Percentiles rank a stretch among this genome's conserved stretches.
phyloP scores from a whole-genome alignment of 1,140 invertebrate genomes.

The Charaxes varanes region DNA sequence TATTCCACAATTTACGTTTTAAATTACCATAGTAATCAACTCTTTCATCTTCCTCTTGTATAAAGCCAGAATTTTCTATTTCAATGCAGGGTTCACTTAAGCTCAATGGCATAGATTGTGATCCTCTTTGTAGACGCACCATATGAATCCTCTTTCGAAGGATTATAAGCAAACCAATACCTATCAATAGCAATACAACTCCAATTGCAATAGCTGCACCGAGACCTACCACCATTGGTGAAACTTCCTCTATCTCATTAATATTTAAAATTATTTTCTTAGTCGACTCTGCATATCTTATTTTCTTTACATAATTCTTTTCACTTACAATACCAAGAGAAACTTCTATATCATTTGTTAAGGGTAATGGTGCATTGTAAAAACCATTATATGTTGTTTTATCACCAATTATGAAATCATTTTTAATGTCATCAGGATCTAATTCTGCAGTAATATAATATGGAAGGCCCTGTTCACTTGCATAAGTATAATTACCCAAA shows the following conservation, averaged over 20 bases:
- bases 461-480: conserved; percentile 75
- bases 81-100: conserved; percentile 71
- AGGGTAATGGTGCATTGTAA: conserved; percentile 84
- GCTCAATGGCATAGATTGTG: conserved; percentile 69
- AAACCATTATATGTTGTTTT: conserved; percentile 82
- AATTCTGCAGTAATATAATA: conserved; percentile 90
- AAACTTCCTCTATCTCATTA: conserved; percentile 59
- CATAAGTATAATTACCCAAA: conserved; percentile 75
- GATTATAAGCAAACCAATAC: conserved; percentile 62
- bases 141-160: conserved; percentile 53
- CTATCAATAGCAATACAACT: conserved; percentile 60
- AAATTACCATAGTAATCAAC: conserved; percentile 83
- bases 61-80: conserved; percentile 81
- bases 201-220: conserved; percentile 67
- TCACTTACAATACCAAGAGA: conserved; percentile 83
- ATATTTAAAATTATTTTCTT: conserved; percentile 64
- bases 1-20: conserved; percentile 82
- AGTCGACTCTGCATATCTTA: conserved; percentile 79
- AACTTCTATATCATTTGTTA: conserved; percentile 79
- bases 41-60: conserved; percentile 82
- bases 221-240: conserved; percentile 62
- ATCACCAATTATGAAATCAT: conserved; percentile 86
- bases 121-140: conserved; percentile 50
- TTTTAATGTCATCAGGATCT: conserved; percentile 73
- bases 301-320: conserved; percentile 77